phyloP scores from a whole-genome alignment of 2,113 vertebrate species.

The Leptodactylus fuscus region DNA sequence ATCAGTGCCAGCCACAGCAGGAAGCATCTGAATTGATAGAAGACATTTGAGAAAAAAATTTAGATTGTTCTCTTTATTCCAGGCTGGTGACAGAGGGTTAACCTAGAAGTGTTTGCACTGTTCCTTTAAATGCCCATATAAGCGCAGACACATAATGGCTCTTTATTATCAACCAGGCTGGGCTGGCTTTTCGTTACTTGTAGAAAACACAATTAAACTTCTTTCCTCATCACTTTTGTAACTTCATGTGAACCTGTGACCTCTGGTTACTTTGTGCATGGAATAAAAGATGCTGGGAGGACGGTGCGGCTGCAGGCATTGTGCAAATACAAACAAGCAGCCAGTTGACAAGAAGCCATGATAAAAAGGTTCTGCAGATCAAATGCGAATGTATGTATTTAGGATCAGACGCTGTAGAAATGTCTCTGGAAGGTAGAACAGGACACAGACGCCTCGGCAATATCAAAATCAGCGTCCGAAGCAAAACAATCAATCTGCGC shows the following conservation, averaged over 20 bases:
- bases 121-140: not conserved
- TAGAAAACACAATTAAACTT: constrained; percentile 28
- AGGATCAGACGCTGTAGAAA: constrained; percentile 20
- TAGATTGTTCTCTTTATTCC: too few species aligned
- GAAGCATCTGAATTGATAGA: too few species aligned
- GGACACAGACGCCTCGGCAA: constrained; percentile 1
- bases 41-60: too few species aligned
- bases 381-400: constrained; percentile 4
- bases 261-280: not conserved
- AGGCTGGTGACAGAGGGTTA: too few species aligned
- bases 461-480: constrained; percentile 2
- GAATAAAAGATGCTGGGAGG: not conserved
- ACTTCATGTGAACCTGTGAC: constrained; percentile 11
- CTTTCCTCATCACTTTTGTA: not conserved
- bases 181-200: not conserved
- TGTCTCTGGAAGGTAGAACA: constrained; percentile 3
- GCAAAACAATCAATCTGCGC: constrained; percentile 31
- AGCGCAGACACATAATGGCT: not conserved
- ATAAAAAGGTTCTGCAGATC: constrained; percentile 49
- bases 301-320: not conserved
- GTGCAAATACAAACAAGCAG: constrained; percentile 1
- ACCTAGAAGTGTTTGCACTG: not conserved
- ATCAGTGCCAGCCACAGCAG: too few species aligned
- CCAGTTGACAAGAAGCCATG: not conserved
- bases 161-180: not conserved